Evolutionary conservation across 2,888 invertebrate genomes (phyloP).

Genomic region (Pollenia labialis): DNA sequence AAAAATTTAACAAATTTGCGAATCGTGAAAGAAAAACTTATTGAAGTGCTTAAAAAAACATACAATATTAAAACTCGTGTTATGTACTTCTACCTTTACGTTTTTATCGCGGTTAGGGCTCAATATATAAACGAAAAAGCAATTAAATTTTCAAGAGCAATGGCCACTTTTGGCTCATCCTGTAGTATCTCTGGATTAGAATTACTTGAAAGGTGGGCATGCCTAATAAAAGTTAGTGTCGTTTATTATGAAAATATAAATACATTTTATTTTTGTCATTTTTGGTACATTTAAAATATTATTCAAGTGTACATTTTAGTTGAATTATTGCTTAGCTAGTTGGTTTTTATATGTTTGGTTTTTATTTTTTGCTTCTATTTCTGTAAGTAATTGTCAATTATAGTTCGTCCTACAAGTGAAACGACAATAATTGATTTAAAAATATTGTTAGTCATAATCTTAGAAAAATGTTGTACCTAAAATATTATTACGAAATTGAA

Average conservation of each 20-base stretch:
- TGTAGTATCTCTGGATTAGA: neutral
- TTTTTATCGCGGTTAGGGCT: too few species aligned
- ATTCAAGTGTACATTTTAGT: slow-evolving; percentile 30
- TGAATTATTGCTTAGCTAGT: slow-evolving; percentile 42
- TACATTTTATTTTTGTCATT: slow-evolving; percentile 15
- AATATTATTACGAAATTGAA: too few species aligned
- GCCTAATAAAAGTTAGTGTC: slow-evolving; percentile 36
- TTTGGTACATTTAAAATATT: neutral
- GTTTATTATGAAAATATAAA: slow-evolving; percentile 49
- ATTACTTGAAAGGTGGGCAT: slow-evolving; percentile 20
- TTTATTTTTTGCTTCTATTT: neutral
- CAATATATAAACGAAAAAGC: too few species aligned
- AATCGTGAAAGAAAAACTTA: too few species aligned
- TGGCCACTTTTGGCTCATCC: too few species aligned
- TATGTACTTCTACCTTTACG: too few species aligned
- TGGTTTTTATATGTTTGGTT: neutral
- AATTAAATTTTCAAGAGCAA: too few species aligned
- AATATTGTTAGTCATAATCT: neutral
- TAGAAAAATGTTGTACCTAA: neutral
- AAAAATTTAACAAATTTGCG: too few species aligned
- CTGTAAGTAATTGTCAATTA: neutral
- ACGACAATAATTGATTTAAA: neutral
- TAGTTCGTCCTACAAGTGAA: neutral
- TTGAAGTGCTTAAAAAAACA: too few species aligned
- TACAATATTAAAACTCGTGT: too few species aligned